A percentile compares a stretch with the other conserved stretches of the same genome.
phyloP scores from a whole-genome alignment of 2,797 vertebrate species.

The Myiothlypis coronata region DNA sequence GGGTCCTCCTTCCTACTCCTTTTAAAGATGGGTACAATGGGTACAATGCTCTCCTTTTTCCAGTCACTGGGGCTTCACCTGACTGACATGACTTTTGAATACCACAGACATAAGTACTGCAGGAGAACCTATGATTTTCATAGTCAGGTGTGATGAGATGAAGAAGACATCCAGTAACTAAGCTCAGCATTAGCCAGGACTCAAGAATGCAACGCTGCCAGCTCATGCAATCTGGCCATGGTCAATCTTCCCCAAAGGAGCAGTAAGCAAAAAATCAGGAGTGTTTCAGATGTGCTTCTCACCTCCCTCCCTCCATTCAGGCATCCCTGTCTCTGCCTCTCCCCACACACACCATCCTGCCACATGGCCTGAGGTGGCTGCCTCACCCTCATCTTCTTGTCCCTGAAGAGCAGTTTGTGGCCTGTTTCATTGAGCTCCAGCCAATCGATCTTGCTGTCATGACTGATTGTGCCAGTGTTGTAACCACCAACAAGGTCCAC shows the following conservation, averaged over 20 bases:
- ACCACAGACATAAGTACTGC: neutral
- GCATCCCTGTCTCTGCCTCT: neutral
- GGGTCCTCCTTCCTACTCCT: neutral
- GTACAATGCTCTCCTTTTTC: neutral
- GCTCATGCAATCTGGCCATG: neutral
- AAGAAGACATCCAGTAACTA: neutral
- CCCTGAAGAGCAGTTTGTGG: constrained; percentile 92
- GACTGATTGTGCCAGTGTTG: constrained; percentile 85
- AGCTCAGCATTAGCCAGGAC: neutral
- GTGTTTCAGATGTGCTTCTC: neutral
- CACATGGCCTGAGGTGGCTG: neutral
- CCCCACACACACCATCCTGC: neutral
- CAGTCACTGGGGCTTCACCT: neutral
- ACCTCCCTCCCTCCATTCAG: neutral
- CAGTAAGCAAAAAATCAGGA: neutral
- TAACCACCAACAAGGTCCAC: constrained; percentile 87
- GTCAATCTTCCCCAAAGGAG: neutral
- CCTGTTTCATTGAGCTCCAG: constrained; percentile 96
- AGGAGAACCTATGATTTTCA: neutral
- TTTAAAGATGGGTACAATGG: neutral
- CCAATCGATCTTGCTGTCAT: constrained; percentile 93
- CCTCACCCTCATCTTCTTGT: constrained; percentile 93
- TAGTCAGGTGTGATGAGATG: neutral
- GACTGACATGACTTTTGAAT: neutral
- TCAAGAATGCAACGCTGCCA: neutral